Evolutionary conservation across 2,888 invertebrate species (phyloP).

Genomic region (Polyploca ridens): DNA sequence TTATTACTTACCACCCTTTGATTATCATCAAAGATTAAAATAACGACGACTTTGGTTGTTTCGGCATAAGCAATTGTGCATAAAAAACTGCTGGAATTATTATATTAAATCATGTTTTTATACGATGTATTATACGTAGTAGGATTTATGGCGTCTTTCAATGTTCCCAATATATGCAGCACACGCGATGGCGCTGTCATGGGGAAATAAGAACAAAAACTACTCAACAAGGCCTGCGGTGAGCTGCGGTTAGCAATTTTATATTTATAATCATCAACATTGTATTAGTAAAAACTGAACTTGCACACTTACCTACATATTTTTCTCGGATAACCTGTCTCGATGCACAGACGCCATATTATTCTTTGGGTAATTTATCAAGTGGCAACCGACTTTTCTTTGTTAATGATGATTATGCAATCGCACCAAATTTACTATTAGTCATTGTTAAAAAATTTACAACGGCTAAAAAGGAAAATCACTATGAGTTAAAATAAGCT

Average conservation of each 20-base stretch:
- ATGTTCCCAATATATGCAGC: conserved; percentile 62
- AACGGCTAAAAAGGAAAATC: too few species aligned
- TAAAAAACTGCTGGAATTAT: conserved; percentile 41
- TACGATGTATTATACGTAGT: conserved; percentile 35
- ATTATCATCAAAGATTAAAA: not conserved
- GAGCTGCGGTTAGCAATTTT: conserved; percentile 67
- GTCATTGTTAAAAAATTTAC: not conserved
- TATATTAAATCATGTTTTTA: conserved; percentile 61
- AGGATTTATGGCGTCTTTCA: conserved; percentile 65
- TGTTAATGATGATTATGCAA: not conserved
- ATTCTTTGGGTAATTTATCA: not conserved
- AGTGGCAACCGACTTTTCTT: not conserved
- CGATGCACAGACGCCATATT: not conserved
- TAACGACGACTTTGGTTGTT: not conserved
- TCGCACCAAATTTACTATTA: not conserved
- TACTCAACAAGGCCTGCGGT: conserved; percentile 49
- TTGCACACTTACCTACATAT: conserved; percentile 34
- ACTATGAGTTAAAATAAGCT: not conserved
- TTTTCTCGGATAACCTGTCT: not conserved
- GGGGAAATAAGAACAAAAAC: conserved; percentile 20
- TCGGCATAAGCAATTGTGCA: not conserved
- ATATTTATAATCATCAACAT: conserved; percentile 63
- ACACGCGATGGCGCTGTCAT: conserved; percentile 62
- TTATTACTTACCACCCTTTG: not conserved
- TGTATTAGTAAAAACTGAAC: conserved; percentile 57